Conservation (phyloP, 2,113 vertebrate species). For the Catagonus wagneri region DNA sequence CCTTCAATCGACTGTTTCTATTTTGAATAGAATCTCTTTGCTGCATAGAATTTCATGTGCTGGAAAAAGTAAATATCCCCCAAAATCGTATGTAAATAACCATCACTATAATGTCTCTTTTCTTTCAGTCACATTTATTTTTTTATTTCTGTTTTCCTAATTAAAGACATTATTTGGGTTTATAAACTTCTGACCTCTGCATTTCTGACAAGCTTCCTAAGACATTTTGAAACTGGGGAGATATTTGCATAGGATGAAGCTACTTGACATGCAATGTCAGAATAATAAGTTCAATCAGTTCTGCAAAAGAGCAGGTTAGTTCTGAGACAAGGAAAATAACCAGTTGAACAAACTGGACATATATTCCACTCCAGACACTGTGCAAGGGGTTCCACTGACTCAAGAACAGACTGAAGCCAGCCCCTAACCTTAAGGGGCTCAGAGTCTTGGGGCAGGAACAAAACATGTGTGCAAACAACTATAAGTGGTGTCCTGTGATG, state of each 20-base stretch:
- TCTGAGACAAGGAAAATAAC: constrained; percentile 25
- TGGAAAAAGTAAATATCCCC: constrained; percentile 13
- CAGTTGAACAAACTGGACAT: neutral
- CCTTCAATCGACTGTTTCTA: constrained; percentile 4
- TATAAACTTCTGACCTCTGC: constrained; percentile 10
- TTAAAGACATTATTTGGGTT: neutral
- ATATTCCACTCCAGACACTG: neutral
- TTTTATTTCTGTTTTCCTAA: constrained; percentile 27
- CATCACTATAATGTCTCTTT: neutral
- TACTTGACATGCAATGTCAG: neutral
- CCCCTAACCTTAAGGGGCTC: neutral
- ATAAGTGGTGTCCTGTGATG: neutral
- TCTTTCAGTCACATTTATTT: neutral
- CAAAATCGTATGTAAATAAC: constrained; percentile 9
- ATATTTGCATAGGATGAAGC: neutral
- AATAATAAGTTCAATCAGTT: constrained; percentile 27
- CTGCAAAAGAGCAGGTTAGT: constrained; percentile 45
- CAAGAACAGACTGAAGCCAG: neutral
- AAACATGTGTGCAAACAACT: neutral
- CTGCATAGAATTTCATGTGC: neutral
- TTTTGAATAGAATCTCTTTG: neutral
- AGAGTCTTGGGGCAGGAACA: neutral
- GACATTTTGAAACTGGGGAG: neutral
- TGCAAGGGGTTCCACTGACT: neutral
- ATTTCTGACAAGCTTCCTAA: neutral